A percentile compares a stretch with the other conserved stretches of the same genome.
phyloP scores from a whole-genome alignment of 1,140 invertebrate genomes.

The Drosophila obscura region DNA sequence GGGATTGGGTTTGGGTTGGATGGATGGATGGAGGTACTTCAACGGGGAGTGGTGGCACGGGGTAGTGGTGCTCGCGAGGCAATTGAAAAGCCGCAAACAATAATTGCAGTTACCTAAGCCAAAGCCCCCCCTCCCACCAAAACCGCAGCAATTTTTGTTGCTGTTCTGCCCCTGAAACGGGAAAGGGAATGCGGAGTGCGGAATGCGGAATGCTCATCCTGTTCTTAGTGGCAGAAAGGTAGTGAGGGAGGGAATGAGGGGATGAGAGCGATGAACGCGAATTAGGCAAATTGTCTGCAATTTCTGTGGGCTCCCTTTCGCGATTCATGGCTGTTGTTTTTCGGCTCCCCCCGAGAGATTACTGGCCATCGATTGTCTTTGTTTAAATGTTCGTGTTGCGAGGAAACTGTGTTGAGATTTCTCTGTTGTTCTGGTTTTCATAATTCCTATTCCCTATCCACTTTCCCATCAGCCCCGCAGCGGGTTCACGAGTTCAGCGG shows the following conservation, averaged over 20 bases:
- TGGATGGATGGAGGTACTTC: background rate
- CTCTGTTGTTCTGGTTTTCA: constrained; percentile 53
- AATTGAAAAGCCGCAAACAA: constrained; percentile 82
- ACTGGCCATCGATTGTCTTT: constrained; percentile 69
- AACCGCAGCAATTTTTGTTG: constrained; percentile 66
- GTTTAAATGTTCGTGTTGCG: constrained; percentile 42
- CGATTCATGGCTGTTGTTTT: constrained; percentile 21
- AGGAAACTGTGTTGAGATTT: constrained; percentile 70
- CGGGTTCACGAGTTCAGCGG: constrained; percentile 72
- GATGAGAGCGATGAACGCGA: constrained; percentile 38
- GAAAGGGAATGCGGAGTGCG: constrained; percentile 45
- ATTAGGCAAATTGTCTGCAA: constrained; percentile 81
- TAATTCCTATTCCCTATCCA: constrained; percentile 34
- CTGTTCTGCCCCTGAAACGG: constrained; percentile 47
- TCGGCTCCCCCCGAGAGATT: constrained; percentile 18
- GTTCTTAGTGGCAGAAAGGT: constrained; percentile 23
- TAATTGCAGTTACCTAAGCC: constrained; percentile 76
- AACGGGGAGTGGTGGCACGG: constrained; percentile 13
- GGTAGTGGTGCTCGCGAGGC: constrained; percentile 29
- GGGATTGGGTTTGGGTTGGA: constrained; percentile 2
- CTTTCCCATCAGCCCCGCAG: constrained; percentile 36
- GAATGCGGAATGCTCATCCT: constrained; percentile 54
- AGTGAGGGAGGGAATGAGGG: background rate
- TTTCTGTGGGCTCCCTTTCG: constrained; percentile 44
- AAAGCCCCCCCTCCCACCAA: constrained; percentile 21